A percentile compares a stretch with the other conserved stretches of the same genome.
These are phyloP conservation scores for Dexiosoma caninum DNA, from an alignment of 2,888 invertebrate species.

Conservation along the genomic window DNA sequence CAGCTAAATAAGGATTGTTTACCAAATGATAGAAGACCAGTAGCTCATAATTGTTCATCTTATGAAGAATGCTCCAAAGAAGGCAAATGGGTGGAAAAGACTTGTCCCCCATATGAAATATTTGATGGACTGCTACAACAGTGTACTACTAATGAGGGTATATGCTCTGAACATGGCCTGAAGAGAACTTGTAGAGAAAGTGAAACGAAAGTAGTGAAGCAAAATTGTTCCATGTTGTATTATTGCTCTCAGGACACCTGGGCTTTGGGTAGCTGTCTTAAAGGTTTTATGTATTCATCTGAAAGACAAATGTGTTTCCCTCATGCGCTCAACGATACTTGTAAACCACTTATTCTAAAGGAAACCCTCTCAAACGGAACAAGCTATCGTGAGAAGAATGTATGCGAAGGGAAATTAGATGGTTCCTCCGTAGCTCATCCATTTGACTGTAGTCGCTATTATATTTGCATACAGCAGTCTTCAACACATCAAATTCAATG, in stretches of 20 bases:
- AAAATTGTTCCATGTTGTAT: slow-evolving; percentile 69
- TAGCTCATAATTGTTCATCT: slow-evolving; percentile 64
- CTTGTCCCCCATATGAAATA: slow-evolving; percentile 54
- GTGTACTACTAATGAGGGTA: slow-evolving; percentile 65
- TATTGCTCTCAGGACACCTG: slow-evolving; percentile 69
- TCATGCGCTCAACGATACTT: slow-evolving; percentile 53
- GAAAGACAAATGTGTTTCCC: slow-evolving; percentile 63
- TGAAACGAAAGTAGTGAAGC: slow-evolving; percentile 59
- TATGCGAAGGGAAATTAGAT: slow-evolving; percentile 66
- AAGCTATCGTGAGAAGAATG: not conserved
- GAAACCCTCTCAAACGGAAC: not conserved
- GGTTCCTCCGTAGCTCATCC: slow-evolving; percentile 68
- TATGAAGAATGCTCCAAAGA: slow-evolving; percentile 63
- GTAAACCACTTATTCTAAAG: slow-evolving; percentile 42
- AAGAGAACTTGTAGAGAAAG: slow-evolving; percentile 67
- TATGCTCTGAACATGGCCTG: slow-evolving; percentile 70
- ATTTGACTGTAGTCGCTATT: slow-evolving; percentile 69
- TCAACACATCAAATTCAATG: slow-evolving; percentile 66
- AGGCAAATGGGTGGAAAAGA: slow-evolving; percentile 63
- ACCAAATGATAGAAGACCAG: slow-evolving; percentile 53
- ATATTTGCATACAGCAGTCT: slow-evolving; percentile 67
- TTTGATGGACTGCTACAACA: slow-evolving; percentile 63
- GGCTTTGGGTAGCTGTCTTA: slow-evolving; percentile 69
- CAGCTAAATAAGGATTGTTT: slow-evolving; percentile 48
- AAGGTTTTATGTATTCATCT: slow-evolving; percentile 67